These are phyloP conservation scores for Drosophila anomelani DNA, from an alignment of 2,888 invertebrate genomes.

Conservation along the genomic window DNA sequence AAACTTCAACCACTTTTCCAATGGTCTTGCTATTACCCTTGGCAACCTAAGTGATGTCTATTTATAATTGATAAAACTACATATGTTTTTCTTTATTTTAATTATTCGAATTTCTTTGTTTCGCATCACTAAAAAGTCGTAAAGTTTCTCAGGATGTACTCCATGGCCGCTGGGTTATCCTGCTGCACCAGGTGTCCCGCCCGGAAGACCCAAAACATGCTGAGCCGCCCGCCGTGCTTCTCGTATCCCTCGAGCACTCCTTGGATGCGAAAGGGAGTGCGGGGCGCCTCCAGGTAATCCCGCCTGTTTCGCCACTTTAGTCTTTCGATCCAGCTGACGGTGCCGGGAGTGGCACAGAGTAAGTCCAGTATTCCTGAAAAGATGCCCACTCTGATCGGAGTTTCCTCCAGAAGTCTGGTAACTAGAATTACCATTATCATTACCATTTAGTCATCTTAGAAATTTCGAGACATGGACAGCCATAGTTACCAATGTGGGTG, in stretches of 20 bases:
- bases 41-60: too few species aligned
- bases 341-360: constrained; percentile 93
- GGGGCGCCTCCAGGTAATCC: constrained; percentile 86
- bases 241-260: constrained; percentile 89
- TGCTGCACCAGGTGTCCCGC: constrained; percentile 86
- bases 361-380: constrained; percentile 93
- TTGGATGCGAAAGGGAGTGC: constrained; percentile 87
- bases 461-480: neutral
- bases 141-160: constrained; percentile 86
- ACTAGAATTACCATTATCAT: constrained; percentile 85
- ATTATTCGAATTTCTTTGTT: neutral
- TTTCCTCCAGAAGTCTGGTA: constrained; percentile 89
- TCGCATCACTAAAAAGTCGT: constrained; percentile 67
- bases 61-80: neutral
- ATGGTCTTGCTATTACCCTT: too few species aligned
- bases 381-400: constrained; percentile 88
- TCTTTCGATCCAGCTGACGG: constrained; percentile 90
- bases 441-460: neutral
- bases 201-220: constrained; percentile 83
- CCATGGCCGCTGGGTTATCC: constrained; percentile 90
- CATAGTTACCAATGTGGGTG: constrained; percentile 87
- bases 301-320: constrained; percentile 88
- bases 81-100: neutral
- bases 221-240: constrained; percentile 86
- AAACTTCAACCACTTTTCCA: too few species aligned